A percentile compares a stretch with the other conserved stretches of the same genome.
Evolutionary conservation across 2,797 vertebrate species (phyloP).

Genomic region (Dendrocincla fuliginosa): DNA sequence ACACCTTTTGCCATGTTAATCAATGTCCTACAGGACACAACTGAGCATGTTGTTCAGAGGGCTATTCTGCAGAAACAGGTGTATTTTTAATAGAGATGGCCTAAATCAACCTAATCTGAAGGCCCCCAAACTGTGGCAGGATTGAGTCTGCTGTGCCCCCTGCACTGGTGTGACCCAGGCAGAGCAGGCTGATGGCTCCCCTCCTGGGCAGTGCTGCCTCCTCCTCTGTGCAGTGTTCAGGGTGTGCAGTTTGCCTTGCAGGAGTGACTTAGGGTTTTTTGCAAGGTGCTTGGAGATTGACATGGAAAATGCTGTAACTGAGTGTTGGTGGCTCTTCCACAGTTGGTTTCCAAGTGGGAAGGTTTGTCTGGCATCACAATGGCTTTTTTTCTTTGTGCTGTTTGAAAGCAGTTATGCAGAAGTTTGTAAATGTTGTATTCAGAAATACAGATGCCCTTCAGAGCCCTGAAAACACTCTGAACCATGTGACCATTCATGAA

Average conservation of each 20-base stretch:
- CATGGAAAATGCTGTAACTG: neutral
- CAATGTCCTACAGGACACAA: neutral
- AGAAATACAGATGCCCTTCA: neutral
- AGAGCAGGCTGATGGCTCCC: too few species aligned
- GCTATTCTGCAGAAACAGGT: neutral
- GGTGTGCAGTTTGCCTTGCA: neutral
- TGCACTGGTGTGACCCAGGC: neutral
- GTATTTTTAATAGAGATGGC: neutral
- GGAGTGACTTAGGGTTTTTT: neutral
- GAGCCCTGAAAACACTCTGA: neutral
- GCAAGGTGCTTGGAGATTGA: neutral
- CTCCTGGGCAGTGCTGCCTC: too few species aligned
- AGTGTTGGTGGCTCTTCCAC: neutral
- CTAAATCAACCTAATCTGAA: neutral
- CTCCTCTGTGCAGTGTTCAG: too few species aligned
- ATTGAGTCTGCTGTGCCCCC: neutral
- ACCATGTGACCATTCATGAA: neutral
- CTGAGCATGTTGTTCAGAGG: neutral
- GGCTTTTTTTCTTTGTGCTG: neutral
- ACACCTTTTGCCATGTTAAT: neutral
- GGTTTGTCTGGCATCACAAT: neutral
- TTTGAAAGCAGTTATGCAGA: neutral
- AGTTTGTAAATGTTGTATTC: neutral
- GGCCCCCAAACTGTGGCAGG: neutral
- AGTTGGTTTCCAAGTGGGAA: neutral